Base-by-base conservation (phyloP, 2,113 vertebrate genomes). In the Theristicus caerulescens region DNA sequence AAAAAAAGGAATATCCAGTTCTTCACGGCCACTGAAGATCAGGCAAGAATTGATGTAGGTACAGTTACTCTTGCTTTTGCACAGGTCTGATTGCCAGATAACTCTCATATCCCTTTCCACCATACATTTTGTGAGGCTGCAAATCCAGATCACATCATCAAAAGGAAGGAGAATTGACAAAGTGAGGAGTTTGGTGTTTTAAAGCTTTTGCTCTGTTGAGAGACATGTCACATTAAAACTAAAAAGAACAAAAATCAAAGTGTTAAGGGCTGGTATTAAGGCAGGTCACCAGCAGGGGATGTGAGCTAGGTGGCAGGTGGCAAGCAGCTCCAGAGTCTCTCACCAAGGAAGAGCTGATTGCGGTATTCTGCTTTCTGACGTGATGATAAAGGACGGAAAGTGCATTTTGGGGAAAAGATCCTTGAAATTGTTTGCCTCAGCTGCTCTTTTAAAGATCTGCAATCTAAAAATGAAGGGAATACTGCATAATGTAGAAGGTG, bases 401-500 rank as follows among this genome's bases (percentile, higher is more conserved):
- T 47, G 29, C 6, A 11, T 62, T 80, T 54, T 38, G 8, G 17
- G 22, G 59, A 54, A 94, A 70, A 73, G 12, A 77, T 24, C 38
- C 40, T 81, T 72, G 34, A 66, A 67, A 52, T 6, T 49, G 2
- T 82, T 83, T 95, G 14, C 51, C 11, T 27, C n/a, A 36, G 31
- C 8, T 74, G 10, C 47, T 78, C 1, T 49, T 27, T 61, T 73
- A 64, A 66, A 54, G 83, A 64, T 29, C 42, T 51, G 8, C 10
- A 18, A 7, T 86, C n/a, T 78, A 27, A 84, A 81, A 84, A 67
- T 32, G 36, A 82, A 74, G 13, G 44, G 31, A 67, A 82, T 82
- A 4, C 24, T 76, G 19, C 9, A 55, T 58, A 59, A 58, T 0
- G 0, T 32, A 64, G 20, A 62, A 9, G 2, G 15, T 67, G 5